Evolutionary conservation across 2,113 vertebrate genomes (phyloP).

Genomic region (Bostrychus sinensis): DNA sequence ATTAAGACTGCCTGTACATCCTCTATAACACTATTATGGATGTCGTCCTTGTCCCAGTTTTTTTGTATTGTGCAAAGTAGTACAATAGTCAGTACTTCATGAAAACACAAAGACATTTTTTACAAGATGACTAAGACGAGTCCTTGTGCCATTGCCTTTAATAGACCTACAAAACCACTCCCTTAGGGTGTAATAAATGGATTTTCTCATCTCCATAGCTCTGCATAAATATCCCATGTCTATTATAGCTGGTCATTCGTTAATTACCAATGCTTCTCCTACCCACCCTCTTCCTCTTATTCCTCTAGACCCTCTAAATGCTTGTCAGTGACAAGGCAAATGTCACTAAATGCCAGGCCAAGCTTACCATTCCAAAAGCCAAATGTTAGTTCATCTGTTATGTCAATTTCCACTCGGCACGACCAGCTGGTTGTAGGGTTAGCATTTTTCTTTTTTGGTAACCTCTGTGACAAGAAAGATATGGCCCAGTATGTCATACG

Average conservation of each 20-base stretch:
- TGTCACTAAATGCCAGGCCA: constrained; percentile 78
- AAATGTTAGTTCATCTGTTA: constrained; percentile 76
- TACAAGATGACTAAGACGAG: background rate
- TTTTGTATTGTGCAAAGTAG: no score
- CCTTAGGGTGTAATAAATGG: background rate
- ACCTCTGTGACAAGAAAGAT: constrained; percentile 41
- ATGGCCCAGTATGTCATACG: constrained; percentile 21
- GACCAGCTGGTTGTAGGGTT: constrained; percentile 45
- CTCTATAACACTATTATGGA: no score
- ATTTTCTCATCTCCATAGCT: constrained; percentile 1
- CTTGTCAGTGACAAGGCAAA: constrained; percentile 66
- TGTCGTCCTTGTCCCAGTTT: no score
- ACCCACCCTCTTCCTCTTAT: background rate
- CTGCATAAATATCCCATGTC: constrained; percentile 15
- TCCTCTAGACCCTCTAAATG: constrained; percentile 41
- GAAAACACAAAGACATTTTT: no score
- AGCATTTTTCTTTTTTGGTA: constrained; percentile 32
- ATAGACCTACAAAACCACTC: background rate
- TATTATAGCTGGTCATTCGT: constrained; percentile 36
- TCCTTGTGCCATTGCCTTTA: background rate
- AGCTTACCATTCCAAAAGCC: constrained; percentile 61
- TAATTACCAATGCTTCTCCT: constrained; percentile 42
- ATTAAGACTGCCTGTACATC: no score
- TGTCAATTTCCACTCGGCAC: constrained; percentile 57
- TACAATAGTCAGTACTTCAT: no score